Evolutionary conservation across 2,888 invertebrate genomes (phyloP).

Genomic region (Sturmia bella): DNA sequence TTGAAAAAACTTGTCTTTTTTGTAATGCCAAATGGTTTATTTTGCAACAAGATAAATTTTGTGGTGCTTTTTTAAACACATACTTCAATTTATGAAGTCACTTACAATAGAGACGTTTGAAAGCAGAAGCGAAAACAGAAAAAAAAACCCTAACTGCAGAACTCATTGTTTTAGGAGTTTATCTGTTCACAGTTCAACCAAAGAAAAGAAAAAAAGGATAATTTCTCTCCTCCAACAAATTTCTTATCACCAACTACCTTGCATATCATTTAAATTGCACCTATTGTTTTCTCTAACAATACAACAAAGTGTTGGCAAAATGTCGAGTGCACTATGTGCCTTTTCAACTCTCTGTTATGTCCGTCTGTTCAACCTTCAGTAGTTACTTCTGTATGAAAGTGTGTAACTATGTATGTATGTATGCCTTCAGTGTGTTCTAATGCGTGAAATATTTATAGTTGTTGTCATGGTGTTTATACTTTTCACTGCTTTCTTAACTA

Average conservation of each 20-base stretch:
- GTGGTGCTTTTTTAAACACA: background rate
- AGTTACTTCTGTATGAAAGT: too few species aligned
- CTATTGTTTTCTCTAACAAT: conserved; percentile 51
- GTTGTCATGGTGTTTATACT: conserved; percentile 18
- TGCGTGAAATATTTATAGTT: conserved; percentile 44
- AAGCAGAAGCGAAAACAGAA: background rate
- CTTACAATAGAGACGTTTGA: background rate
- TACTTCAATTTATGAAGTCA: conserved; percentile 15
- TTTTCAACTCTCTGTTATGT: background rate
- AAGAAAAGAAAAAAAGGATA: background rate
- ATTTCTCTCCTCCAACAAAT: background rate
- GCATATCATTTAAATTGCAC: conserved; percentile 6
- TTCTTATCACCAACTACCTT: conserved; percentile 6
- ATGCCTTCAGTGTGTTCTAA: background rate
- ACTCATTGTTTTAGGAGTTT: background rate
- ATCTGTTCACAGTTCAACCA: too few species aligned
- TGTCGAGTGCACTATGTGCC: conserved; percentile 5
- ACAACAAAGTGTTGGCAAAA: conserved; percentile 34
- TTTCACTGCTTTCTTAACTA: conserved; percentile 25
- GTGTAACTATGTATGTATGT: background rate
- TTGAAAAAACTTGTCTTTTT: background rate
- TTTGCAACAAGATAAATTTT: background rate
- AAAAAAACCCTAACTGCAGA: background rate
- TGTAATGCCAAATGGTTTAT: background rate
- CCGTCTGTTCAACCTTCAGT: background rate